Conservation (phyloP, 2,888 invertebrate species). For the Spodoptera littoralis region DNA sequence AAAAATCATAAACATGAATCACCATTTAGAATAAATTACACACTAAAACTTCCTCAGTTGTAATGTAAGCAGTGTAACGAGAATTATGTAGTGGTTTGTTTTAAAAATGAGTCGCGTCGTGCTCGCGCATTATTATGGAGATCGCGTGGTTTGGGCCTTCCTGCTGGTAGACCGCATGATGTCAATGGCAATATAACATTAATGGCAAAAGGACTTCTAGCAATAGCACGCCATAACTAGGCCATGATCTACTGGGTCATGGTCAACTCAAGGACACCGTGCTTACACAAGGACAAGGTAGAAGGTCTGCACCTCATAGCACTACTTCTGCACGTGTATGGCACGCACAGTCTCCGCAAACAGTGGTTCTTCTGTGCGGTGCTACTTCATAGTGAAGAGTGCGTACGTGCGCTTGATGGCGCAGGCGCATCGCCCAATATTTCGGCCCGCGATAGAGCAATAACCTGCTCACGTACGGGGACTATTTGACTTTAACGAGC, state of each 20-base stretch:
- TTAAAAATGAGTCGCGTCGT: constrained; percentile 1
- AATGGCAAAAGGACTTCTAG: constrained; percentile 13
- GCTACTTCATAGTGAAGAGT: constrained; percentile 6
- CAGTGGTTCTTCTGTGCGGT: constrained; percentile 26
- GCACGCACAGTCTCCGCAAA: neutral
- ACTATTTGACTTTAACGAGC: too few species aligned
- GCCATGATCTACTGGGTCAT: too few species aligned
- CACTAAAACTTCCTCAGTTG: too few species aligned
- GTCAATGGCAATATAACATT: constrained; percentile 14
- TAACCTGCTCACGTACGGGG: constrained; percentile 19
- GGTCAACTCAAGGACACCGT: neutral
- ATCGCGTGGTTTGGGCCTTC: constrained; percentile 28
- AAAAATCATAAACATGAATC: too few species aligned
- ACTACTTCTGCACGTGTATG: neutral
- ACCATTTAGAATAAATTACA: too few species aligned
- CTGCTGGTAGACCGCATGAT: constrained; percentile 29
- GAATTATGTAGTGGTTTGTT: constrained; percentile 12
- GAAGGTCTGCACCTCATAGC: neutral
- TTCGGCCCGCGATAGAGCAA: constrained; percentile 19
- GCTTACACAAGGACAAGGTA: neutral
- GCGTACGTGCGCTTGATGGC: constrained; percentile 47
- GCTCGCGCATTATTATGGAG: constrained; percentile 25
- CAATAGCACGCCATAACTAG: neutral
- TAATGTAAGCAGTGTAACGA: constrained; percentile 8
- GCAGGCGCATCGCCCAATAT: constrained; percentile 38